Evolutionary conservation across 2,888 invertebrate species (phyloP), one percentile per base, ranked within the genome.

Genomic region (Eupithecia subfuscata): DNA sequence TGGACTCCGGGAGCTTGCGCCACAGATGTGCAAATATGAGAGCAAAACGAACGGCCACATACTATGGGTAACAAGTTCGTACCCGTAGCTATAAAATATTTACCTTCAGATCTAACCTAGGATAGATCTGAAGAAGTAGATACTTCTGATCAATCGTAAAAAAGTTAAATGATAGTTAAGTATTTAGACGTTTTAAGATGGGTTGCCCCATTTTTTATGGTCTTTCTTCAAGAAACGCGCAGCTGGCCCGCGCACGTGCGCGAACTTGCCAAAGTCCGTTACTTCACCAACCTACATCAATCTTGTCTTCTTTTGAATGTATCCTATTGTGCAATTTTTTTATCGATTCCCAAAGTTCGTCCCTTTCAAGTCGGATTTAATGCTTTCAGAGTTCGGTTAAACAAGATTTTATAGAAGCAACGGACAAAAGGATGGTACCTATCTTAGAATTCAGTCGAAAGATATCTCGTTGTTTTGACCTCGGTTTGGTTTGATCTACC

Each of bases 221-320:
- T 63, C 48, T 52, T 71, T 63, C 60, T 60, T 71, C 63, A 72
- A 80, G 74, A 75, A 75, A 43, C 79, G 78, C 81, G 88, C 94
- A 94, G 89, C 94, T 90, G 94, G 89, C 88, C 82, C 76, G 74
- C 90, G 92, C 94, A 95, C 94, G 94, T 94, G 95, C 93, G 91
- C 89, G 85, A 91, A 90, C 88, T 91, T 89, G 83, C 84, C 25
- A 83, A 45, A 73, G 88, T 87, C 92, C 94, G 93, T 92, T 91
- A 94, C 68, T 43, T 92, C 91, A 94, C 68, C 68, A 22, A 22
- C 18, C 48, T 67, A 68, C 93, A 94, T 94, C 90, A 91, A 92
- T 94, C 93, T 92, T 92, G 87, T 90, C 92, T 90, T 88, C 90
- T 88, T 90, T 89, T 85, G 85, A 87, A 86, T 86, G 87, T 88